Evolutionary conservation across 2,888 invertebrate species (phyloP).

Genomic region (Ernsta delagoae): DNA sequence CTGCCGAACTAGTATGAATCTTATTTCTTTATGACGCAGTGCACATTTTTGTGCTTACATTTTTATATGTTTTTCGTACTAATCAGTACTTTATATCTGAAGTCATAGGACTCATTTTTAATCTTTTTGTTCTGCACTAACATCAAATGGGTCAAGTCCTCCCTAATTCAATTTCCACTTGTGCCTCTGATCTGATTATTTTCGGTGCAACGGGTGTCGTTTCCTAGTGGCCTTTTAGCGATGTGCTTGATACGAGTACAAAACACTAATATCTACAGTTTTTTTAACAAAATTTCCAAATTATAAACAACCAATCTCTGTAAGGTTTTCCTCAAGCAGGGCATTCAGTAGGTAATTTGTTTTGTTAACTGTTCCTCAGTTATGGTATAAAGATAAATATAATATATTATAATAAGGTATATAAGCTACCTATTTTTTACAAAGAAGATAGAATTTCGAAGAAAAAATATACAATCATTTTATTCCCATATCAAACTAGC

Average conservation of each 20-base stretch:
- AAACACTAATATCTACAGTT: too few relatives aligned
- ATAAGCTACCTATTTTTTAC: too few relatives aligned
- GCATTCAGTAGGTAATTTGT: too few relatives aligned
- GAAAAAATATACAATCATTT: too few relatives aligned
- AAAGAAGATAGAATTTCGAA: too few relatives aligned
- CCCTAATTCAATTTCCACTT: constrained; percentile 80
- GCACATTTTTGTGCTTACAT: constrained; percentile 32
- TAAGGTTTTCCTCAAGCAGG: too few relatives aligned
- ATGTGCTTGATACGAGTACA: constrained; percentile 44
- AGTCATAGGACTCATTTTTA: constrained; percentile 13
- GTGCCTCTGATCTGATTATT: constrained; percentile 76
- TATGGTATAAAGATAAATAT: too few relatives aligned
- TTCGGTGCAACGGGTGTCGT: constrained; percentile 66
- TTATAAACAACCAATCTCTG: too few relatives aligned
- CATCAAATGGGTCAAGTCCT: constrained; percentile 68
- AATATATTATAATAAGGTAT: too few relatives aligned
- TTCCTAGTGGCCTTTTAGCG: constrained; percentile 51
- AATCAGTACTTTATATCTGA: constrained; percentile 11
- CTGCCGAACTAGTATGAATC: constrained; percentile 40
- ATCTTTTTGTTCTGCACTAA: neutral
- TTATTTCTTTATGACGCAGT: constrained; percentile 27
- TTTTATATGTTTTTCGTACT: neutral
- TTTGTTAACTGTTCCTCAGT: too few relatives aligned
- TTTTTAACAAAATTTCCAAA: too few relatives aligned
- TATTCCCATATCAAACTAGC: too few relatives aligned